Evolutionary conservation across 92 coral and sea anemone species (phyloP), one percentile per base, ranked within the genome.

Genomic region (Porites lobata): DNA sequence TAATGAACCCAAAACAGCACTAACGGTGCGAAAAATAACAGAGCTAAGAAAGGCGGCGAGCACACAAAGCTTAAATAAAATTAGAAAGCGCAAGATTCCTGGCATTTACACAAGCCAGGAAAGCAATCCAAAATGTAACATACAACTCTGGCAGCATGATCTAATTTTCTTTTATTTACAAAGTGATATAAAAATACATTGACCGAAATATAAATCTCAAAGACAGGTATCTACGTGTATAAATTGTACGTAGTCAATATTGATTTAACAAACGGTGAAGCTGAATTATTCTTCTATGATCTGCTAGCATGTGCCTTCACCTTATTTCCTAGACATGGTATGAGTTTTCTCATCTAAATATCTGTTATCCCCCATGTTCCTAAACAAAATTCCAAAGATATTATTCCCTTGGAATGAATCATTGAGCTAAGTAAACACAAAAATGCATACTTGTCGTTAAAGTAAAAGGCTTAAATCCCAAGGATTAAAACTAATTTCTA

Each of bases 141-240:
- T 79, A 8, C 43, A 43, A 20, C 22, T 63, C 58, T 47, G 9
- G 12, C 19, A 78, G 50, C 43, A 59, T 51, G 58, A 78, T 18
- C 12, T 56, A 70, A 8, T 51, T 14, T 68, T 70, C 77, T 82
- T 82, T 82, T 82, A 82, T 82, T 82, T 82, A 82, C 86, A 82
- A 58, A 70, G 21, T 59, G 58, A 57, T 82, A 82, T 20, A 82
- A 82, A 78, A 82, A 69, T 69, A 82, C 70, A 69, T n/a, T 54
- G 68, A 70, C 32, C 7, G 78, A 54, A 26, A 22, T 81, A 52
- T 15, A 24, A 52, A 69, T 70, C 19, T 24, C 19, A 21, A 81
- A 65, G 21, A 9, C 38, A 68, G 52, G 56, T 38, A 2, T 19
- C 9, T 11, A 79, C 13, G 65, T 18, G 68, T 29, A 57, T 50